These are phyloP conservation scores for Pantherophis alleghaniensis DNA, from an alignment of 2,797 vertebrate genomes.

Conservation along the genomic window DNA sequence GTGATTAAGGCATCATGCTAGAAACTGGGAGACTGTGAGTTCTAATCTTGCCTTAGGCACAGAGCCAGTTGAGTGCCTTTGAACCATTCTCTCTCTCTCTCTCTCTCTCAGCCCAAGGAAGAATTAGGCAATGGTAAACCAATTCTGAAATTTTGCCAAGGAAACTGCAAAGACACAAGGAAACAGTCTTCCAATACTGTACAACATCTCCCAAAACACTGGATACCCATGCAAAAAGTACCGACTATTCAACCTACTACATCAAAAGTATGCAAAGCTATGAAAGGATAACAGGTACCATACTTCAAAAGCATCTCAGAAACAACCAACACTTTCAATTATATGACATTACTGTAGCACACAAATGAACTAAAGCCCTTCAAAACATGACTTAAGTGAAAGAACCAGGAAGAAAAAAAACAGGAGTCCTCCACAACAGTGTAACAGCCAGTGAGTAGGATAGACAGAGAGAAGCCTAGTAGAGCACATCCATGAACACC, in stretches of 20 bases:
- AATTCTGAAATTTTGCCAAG: not conserved
- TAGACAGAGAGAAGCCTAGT: not conserved
- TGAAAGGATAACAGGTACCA: not conserved
- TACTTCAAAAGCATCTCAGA: not conserved
- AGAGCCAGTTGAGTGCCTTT: not conserved
- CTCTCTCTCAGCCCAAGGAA: not conserved
- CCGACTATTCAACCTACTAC: not conserved
- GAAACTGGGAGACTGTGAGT: not conserved
- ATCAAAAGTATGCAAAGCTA: not conserved
- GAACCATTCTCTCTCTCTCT: not conserved
- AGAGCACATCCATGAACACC: not conserved
- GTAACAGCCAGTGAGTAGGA: not conserved
- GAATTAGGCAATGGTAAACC: not conserved
- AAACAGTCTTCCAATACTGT: not conserved
- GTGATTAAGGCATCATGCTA: not conserved
- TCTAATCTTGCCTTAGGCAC: not conserved
- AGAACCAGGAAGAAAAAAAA: not conserved
- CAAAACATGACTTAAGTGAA: not conserved
- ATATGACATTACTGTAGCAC: not conserved
- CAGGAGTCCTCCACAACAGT: not conserved
- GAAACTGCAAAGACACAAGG: not conserved
- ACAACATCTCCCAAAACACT: not conserved
- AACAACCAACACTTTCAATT: not conserved
- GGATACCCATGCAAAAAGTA: not conserved
- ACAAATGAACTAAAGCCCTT: not conserved